Percentiles rank a stretch among this genome's conserved stretches.
Conservation (phyloP, 2,797 vertebrate genomes). For the Crenuchus spilurus region DNA sequence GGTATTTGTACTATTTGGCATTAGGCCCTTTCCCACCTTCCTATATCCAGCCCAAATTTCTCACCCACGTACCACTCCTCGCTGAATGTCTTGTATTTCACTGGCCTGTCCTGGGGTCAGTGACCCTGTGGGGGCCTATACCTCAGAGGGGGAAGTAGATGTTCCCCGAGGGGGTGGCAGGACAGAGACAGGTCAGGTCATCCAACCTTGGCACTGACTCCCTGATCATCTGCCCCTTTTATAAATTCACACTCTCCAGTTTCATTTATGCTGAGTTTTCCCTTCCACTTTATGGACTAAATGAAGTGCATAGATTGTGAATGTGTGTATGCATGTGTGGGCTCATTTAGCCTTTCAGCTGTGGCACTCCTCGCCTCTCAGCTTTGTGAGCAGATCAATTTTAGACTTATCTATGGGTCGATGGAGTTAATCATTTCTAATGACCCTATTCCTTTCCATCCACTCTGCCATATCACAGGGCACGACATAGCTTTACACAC, state of each 20-base stretch:
- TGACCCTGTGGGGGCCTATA: slow-evolving; percentile 33
- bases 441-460: slow-evolving; percentile 28
- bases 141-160: slow-evolving; percentile 41
- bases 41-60: slow-evolving; percentile 9
- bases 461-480: slow-evolving; percentile 15
- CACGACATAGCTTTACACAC: slow-evolving; percentile 20
- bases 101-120: slow-evolving; percentile 11
- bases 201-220: slow-evolving; percentile 4
- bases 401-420: slow-evolving; percentile 48
- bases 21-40: background rate
- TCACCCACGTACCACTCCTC: slow-evolving; percentile 41
- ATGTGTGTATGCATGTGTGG: slow-evolving; percentile 2
- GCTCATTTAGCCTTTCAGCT: slow-evolving; percentile 16
- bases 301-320: background rate
- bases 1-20: slow-evolving; percentile 40
- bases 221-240: background rate
- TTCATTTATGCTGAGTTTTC: background rate
- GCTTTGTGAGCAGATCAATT: slow-evolving; percentile 38
- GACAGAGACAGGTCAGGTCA: background rate
- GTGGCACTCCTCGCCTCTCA: slow-evolving; percentile 17
- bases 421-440: slow-evolving; percentile 45
- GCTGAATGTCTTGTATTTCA: slow-evolving; percentile 52
- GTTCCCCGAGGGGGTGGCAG: slow-evolving; percentile 5
- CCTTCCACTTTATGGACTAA: background rate
- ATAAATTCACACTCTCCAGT: background rate